Evolutionary conservation across 53 echinoderm and acorn worm genomes (phyloP).

Genomic region (Paelopatides confundens): DNA sequence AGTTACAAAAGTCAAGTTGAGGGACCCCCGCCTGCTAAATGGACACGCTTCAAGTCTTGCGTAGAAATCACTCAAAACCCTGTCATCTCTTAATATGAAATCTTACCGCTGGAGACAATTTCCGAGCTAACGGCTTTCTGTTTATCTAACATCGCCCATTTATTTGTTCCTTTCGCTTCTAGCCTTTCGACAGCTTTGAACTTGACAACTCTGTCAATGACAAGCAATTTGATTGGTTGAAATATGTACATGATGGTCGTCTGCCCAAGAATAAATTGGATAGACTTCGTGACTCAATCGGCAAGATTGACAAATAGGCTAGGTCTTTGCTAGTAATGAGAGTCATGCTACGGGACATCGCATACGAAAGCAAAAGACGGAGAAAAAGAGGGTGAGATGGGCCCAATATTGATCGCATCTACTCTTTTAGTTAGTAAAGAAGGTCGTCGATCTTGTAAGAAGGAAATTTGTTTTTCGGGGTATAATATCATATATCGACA

Average conservation of each 20-base stretch:
- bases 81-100: conserved; percentile 17
- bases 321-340: neutral
- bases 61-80: conserved; percentile 34
- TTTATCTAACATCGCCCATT: conserved; percentile 33
- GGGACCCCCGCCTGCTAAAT: conserved; percentile 24
- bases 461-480: too few relatives aligned
- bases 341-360: neutral
- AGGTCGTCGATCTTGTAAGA: too few relatives aligned
- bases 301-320: neutral
- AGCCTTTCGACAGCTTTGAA: conserved; percentile 27
- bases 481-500: too few relatives aligned
- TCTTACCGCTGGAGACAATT: conserved; percentile 17
- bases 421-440: neutral
- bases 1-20: conserved; percentile 35
- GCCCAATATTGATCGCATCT: neutral
- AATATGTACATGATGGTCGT: conserved; percentile 26
- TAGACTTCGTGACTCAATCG: neutral
- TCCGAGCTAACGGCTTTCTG: conserved; percentile 33
- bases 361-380: neutral
- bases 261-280: neutral
- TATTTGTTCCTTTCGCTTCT: conserved; percentile 35
- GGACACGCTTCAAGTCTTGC: conserved; percentile 32
- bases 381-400: neutral
- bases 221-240: conserved; percentile 22
- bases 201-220: conserved; percentile 39